Percentiles rank a stretch among this genome's conserved stretches.
Evolutionary conservation across 2,113 vertebrate species (phyloP).

Genomic region (Motacilla tschutschensis): DNA sequence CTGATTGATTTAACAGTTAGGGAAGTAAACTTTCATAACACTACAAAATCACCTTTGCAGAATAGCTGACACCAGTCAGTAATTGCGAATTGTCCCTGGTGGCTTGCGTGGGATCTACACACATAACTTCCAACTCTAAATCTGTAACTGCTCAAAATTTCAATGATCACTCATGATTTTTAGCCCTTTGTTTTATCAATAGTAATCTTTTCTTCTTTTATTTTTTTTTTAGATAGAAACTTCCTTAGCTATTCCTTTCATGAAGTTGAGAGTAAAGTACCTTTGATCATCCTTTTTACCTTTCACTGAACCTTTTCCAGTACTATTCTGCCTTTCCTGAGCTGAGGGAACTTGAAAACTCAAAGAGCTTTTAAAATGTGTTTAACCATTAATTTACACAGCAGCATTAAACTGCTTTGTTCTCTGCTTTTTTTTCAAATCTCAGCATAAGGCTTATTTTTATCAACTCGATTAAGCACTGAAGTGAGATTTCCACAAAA

Average conservation of each 20-base stretch:
- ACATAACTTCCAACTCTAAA: neutral
- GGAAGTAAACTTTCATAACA: neutral
- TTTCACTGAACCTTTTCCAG: neutral
- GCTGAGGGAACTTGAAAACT: neutral
- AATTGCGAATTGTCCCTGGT: neutral
- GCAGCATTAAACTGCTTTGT: neutral
- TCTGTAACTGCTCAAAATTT: neutral
- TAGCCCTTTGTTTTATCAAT: neutral
- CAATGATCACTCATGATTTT: neutral
- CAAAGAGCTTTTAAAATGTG: neutral
- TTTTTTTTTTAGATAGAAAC: neutral
- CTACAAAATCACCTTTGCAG: neutral
- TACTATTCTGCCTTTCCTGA: neutral
- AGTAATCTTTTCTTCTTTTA: fast-evolving
- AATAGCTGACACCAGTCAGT: neutral
- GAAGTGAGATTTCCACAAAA: neutral
- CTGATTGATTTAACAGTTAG: neutral
- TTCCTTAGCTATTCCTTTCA: neutral
- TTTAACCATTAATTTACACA: neutral
- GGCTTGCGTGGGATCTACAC: neutral
- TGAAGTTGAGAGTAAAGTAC: neutral
- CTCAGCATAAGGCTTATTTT: neutral
- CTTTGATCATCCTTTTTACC: neutral
- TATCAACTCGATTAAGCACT: neutral
- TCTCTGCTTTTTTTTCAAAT: neutral